Evolutionary conservation across 2,113 vertebrate species (phyloP).

Genomic region (Pluvianellus socialis): DNA sequence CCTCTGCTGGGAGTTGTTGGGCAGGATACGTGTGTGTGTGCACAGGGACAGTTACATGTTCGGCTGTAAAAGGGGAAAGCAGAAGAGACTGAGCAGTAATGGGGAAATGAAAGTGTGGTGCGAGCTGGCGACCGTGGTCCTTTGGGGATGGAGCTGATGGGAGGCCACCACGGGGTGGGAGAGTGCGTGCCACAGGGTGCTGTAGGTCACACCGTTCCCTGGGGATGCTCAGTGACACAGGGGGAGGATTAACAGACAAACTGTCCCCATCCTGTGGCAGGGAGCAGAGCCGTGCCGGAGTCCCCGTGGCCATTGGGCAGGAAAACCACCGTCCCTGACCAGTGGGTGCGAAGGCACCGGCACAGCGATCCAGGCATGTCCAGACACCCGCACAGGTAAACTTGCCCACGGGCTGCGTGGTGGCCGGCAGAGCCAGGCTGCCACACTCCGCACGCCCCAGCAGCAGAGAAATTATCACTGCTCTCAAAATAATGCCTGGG

Average conservation of each 20-base stretch:
- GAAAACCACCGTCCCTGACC: background rate
- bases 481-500: background rate
- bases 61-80: background rate
- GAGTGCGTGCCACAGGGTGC: background rate
- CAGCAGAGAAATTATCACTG: background rate
- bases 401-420: rapidly evolving
- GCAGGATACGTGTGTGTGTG: rapidly evolving
- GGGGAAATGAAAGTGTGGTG: background rate
- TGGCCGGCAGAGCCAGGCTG: background rate
- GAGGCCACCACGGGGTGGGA: background rate
- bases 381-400: background rate
- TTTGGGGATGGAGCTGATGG: background rate
- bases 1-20: background rate
- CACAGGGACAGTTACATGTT: rapidly evolving
- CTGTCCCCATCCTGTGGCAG: background rate
- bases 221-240: background rate
- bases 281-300: background rate
- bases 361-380: rapidly evolving
- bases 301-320: background rate
- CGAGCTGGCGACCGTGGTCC: background rate
- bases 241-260: background rate
- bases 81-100: background rate
- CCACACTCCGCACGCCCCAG: background rate
- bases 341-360: background rate
- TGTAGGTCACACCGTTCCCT: background rate